phyloP scores from a whole-genome alignment of 1,140 invertebrate species.

The Cydia strobilella region DNA sequence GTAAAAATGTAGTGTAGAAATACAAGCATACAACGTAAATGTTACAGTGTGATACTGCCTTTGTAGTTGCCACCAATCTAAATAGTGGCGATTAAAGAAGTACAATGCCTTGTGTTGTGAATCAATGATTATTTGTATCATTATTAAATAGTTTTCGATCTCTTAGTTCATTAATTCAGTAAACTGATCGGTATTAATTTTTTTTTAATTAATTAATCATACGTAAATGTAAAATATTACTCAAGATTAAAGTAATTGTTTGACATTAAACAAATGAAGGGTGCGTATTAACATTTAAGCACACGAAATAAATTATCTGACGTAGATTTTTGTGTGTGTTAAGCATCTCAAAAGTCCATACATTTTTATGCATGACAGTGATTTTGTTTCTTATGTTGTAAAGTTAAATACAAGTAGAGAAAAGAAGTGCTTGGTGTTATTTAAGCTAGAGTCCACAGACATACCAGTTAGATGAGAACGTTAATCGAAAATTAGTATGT shows the following conservation, averaged over 20 bases:
- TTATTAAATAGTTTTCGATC: too few species aligned
- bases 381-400: not conserved
- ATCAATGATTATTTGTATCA: too few species aligned
- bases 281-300: not conserved
- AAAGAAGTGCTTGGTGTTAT: conserved; percentile 13
- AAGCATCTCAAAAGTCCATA: not conserved
- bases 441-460: conserved; percentile 16
- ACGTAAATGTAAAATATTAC: not conserved
- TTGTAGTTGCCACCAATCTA: too few species aligned
- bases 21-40: too few species aligned
- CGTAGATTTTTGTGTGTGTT: not conserved
- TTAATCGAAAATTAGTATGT: conserved; percentile 30
- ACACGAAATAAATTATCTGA: not conserved
- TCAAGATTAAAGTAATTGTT: not conserved
- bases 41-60: too few species aligned
- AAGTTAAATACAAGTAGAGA: not conserved
- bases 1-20: too few species aligned
- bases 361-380: not conserved
- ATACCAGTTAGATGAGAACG: conserved; percentile 19
- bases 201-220: not conserved
- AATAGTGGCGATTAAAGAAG: too few species aligned
- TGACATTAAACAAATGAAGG: not conserved
- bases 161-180: too few species aligned
- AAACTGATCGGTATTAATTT: too few species aligned
- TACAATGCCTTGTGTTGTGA: too few species aligned